Conservation (phyloP, 2,888 invertebrate species). For the Protonemura montana region DNA sequence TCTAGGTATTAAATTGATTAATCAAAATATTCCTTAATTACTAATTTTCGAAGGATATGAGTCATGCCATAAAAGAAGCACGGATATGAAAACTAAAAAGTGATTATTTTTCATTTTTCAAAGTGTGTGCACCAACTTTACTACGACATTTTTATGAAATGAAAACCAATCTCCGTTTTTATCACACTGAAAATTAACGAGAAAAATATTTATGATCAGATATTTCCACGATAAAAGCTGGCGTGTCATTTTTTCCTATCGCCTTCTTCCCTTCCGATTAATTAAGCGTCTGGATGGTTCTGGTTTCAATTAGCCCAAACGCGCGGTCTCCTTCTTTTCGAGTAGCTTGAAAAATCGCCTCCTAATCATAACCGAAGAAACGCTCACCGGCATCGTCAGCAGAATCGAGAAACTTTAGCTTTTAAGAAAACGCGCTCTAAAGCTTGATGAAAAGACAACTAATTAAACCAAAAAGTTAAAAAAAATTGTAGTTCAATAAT, state of each 20-base stretch:
- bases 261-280: neutral
- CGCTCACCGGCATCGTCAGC: neutral
- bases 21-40: no score
- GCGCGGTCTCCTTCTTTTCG: no score
- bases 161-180: conserved; percentile 21
- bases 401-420: neutral
- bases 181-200: neutral
- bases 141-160: conserved; percentile 21
- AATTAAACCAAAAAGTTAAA: neutral
- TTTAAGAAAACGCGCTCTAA: neutral
- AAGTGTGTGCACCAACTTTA: conserved; percentile 24
- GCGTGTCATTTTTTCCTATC: neutral
- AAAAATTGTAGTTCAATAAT: neutral
- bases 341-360: neutral
- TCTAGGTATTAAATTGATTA: no score
- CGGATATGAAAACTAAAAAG: neutral
- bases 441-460: neutral
- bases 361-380: neutral
- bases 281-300: neutral
- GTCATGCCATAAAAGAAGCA: neutral
- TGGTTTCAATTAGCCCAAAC: neutral
- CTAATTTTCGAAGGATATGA: no score
- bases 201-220: neutral
- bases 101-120: conserved; percentile 14
- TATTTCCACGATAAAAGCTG: neutral